These are phyloP conservation scores for Thunnus albacares DNA, from an alignment of 2,797 vertebrate species.

Conservation along the genomic window DNA sequence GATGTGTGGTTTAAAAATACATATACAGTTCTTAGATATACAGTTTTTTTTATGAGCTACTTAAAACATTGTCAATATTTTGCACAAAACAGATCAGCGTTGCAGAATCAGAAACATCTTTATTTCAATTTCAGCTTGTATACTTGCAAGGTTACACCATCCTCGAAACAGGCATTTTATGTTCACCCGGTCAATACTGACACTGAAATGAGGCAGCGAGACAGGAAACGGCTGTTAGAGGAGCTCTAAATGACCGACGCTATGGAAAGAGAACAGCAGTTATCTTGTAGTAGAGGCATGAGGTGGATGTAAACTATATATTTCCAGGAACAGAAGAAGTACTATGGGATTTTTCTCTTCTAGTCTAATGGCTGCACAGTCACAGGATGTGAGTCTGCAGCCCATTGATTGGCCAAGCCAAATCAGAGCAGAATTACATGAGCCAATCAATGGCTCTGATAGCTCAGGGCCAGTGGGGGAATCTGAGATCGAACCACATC, in stretches of 20 bases:
- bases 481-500: constrained; percentile 70
- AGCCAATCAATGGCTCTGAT: constrained; percentile 89
- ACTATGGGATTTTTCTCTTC: constrained; percentile 52
- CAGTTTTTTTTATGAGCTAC: neutral
- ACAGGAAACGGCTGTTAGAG: neutral
- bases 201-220: neutral
- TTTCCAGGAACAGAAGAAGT: constrained; percentile 46
- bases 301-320: neutral
- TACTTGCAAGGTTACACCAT: constrained; percentile 18
- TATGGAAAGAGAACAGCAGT: neutral
- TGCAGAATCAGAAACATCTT: neutral
- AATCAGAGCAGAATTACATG: constrained; percentile 88
- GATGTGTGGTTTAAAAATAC: constrained; percentile 20
- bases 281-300: neutral
- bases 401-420: constrained; percentile 85
- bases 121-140: neutral
- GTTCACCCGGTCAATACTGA: constrained; percentile 10
- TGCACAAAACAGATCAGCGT: neutral
- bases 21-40: neutral
- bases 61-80: neutral
- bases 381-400: constrained; percentile 79
- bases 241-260: neutral
- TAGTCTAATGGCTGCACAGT: constrained; percentile 72
- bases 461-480: constrained; percentile 82
- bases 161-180: constrained; percentile 5